Conservation (phyloP, 2,113 vertebrate genomes). For the Pangasianodon hypophthalmus region DNA sequence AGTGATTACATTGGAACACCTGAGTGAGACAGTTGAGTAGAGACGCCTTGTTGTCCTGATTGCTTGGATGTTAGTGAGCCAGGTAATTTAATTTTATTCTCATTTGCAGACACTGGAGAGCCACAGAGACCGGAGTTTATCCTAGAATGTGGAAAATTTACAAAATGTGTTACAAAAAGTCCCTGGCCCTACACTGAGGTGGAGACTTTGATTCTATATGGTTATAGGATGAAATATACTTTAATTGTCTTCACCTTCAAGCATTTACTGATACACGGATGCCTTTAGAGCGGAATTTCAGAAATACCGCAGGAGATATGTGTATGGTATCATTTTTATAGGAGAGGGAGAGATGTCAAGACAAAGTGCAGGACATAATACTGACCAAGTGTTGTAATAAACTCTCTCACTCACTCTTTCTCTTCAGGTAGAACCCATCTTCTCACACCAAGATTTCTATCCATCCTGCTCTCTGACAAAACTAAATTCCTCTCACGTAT, state of each 20-base stretch:
- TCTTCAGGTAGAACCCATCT: constrained; percentile 39
- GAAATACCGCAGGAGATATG: not conserved
- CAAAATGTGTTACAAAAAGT: not conserved
- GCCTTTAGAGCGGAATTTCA: not conserved
- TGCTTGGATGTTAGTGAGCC: not conserved
- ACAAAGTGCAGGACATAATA: not conserved
- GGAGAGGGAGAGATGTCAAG: not conserved
- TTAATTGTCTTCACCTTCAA: not conserved
- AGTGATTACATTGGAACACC: not conserved
- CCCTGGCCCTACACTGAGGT: not conserved
- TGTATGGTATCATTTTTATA: not conserved
- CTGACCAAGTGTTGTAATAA: constrained; percentile 3
- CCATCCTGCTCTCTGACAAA: constrained; percentile 32
- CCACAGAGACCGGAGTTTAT: not conserved
- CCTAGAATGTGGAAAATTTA: not conserved
- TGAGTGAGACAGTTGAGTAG: not conserved
- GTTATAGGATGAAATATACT: not conserved
- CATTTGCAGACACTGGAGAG: not conserved
- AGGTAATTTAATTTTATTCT: not conserved
- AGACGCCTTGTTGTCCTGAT: not conserved
- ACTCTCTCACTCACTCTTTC: not conserved
- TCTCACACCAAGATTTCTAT: constrained; percentile 33
- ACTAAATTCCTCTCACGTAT: constrained; percentile 32
- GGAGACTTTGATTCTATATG: not conserved
- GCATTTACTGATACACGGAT: not conserved